These are phyloP conservation scores for Cinara cedri DNA, from an alignment of 2,888 invertebrate species.

Conservation along the genomic window DNA sequence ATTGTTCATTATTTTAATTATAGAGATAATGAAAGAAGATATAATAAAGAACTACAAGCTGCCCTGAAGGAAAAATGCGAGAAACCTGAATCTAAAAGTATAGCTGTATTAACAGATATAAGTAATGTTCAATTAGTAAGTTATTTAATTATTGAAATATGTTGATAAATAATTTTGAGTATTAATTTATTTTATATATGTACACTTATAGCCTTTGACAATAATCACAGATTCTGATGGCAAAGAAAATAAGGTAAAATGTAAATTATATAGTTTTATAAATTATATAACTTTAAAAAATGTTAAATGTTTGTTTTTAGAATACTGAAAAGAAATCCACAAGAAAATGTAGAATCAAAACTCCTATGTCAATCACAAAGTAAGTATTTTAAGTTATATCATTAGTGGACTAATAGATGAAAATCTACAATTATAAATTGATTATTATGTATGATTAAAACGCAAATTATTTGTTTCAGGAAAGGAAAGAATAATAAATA, in stretches of 20 bases:
- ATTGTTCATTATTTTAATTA: neutral
- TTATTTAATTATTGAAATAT: neutral
- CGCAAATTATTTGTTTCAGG: slow-evolving; percentile 6
- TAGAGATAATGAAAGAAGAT: slow-evolving; percentile 15
- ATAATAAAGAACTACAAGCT: neutral
- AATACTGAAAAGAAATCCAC: neutral
- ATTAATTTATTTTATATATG: neutral
- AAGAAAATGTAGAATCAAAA: slow-evolving; percentile 22
- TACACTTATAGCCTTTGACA: slow-evolving; percentile 16
- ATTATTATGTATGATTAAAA: neutral
- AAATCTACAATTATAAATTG: neutral
- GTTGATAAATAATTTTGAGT: neutral
- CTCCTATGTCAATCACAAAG: slow-evolving; percentile 14
- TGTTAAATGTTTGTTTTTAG: neutral
- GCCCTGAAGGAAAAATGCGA: neutral
- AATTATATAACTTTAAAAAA: neutral
- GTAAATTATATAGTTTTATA: neutral
- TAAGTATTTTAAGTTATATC: neutral
- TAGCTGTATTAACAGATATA: slow-evolving; percentile 28
- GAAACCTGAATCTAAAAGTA: slow-evolving; percentile 11
- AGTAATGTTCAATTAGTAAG: slow-evolving; percentile 25
- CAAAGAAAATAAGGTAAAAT: slow-evolving; percentile 43
- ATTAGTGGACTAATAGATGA: too few species aligned
- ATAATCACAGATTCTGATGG: neutral
- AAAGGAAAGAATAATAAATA: neutral